These are phyloP conservation scores for Sipha flava DNA, from an alignment of 1,140 invertebrate species.

Conservation along the genomic window DNA sequence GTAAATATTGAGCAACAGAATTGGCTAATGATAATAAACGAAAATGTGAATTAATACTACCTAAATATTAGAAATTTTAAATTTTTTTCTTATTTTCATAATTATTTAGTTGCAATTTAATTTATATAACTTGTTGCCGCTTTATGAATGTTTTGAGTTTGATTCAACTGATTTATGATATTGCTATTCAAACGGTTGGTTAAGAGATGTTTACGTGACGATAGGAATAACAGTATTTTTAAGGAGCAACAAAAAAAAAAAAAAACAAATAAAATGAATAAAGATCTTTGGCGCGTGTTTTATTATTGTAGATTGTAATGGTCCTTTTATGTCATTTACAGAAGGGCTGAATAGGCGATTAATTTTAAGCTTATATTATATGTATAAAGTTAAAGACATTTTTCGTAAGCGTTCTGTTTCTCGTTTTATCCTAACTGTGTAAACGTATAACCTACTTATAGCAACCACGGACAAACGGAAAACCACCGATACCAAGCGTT, in stretches of 20 bases:
- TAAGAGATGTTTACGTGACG: not conserved
- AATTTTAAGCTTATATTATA: conserved; percentile 7
- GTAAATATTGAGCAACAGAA: too few species aligned
- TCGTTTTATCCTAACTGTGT: not conserved
- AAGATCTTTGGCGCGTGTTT: not conserved
- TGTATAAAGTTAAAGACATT: conserved; percentile 15
- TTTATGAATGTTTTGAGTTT: not conserved
- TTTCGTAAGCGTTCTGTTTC: too few species aligned
- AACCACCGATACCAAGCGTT: not conserved
- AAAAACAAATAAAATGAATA: not conserved
- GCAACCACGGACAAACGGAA: not conserved
- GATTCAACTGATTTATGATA: not conserved
- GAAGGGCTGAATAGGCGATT: not conserved
- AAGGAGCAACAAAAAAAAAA: not conserved
- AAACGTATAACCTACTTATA: not conserved
- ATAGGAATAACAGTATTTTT: not conserved
- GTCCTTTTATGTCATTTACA: not conserved
- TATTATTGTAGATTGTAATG: not conserved
- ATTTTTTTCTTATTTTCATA: too few species aligned
- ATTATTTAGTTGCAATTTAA: too few species aligned
- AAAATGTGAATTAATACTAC: too few species aligned
- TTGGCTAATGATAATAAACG: too few species aligned
- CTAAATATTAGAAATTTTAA: too few species aligned
- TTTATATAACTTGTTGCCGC: not conserved
- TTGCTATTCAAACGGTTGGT: not conserved